Percentiles rank a stretch among this genome's conserved stretches.
These are phyloP conservation scores for Stomatorhinus walkeri DNA, from an alignment of 2,797 vertebrate species.

Conservation along the genomic window DNA sequence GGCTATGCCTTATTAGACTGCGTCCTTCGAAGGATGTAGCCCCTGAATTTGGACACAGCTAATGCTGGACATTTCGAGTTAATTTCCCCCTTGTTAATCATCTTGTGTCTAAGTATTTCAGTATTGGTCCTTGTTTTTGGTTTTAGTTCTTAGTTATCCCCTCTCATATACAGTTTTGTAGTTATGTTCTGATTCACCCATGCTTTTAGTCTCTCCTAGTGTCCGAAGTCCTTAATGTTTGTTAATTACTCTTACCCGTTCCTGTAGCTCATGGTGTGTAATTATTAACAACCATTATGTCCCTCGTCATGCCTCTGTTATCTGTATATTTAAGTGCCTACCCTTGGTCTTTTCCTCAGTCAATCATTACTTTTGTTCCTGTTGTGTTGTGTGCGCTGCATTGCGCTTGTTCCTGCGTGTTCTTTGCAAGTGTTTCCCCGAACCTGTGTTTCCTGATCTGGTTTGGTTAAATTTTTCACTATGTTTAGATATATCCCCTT, in stretches of 20 bases:
- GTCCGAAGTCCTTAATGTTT: neutral
- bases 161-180: neutral
- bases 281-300: neutral
- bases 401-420: neutral
- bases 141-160: neutral
- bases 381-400: neutral
- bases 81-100: neutral
- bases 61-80: neutral
- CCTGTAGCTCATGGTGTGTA: neutral
- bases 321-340: neutral
- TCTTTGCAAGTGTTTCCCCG: neutral
- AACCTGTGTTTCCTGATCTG: neutral
- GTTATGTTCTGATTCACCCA: neutral
- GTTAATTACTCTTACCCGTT: neutral
- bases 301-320: neutral
- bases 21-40: neutral
- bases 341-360: neutral
- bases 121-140: neutral
- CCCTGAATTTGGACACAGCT: neutral
- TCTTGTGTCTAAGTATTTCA: neutral
- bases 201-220: neutral
- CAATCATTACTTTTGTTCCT: neutral
- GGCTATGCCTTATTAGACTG: neutral
- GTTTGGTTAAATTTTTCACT: neutral
- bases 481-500: neutral